These are phyloP conservation scores for Drosophila ironensis DNA, from an alignment of 1,140 invertebrate genomes.

Conservation along the genomic window DNA sequence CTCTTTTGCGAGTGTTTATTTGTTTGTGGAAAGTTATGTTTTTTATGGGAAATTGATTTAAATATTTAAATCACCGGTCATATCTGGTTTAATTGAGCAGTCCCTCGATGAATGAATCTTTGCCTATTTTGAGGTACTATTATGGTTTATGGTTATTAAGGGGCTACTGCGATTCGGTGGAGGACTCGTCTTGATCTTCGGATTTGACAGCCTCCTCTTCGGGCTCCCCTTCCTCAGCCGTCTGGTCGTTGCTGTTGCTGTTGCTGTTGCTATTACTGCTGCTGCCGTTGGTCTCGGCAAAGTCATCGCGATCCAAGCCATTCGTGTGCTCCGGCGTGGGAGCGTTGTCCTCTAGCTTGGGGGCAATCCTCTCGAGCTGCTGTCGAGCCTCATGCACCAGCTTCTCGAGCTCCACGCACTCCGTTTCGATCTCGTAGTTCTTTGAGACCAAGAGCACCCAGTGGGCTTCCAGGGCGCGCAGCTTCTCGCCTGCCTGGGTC, in stretches of 20 bases:
- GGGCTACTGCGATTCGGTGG: constrained; percentile 6
- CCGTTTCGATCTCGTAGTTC: constrained; percentile 96
- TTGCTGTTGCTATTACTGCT: constrained; percentile 11
- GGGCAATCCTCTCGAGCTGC: constrained; percentile 27
- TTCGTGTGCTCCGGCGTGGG: constrained; percentile 49
- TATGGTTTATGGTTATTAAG: no score
- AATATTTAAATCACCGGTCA: no score
- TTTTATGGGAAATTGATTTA: no score
- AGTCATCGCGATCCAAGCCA: constrained; percentile 24
- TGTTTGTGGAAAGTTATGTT: no score
- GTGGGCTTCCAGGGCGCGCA: constrained; percentile 89
- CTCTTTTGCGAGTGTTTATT: no score
- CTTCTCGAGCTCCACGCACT: constrained; percentile 74
- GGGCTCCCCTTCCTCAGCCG: background rate
- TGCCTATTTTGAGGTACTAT: no score
- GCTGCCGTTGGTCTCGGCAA: constrained; percentile 18
- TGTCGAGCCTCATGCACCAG: constrained; percentile 51
- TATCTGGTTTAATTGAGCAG: no score
- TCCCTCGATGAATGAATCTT: no score
- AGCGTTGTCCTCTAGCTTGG: constrained; percentile 1
- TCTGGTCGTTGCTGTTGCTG: constrained; percentile 1
- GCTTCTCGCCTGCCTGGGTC: constrained; percentile 92
- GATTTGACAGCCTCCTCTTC: background rate
- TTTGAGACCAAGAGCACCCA: constrained; percentile 98
- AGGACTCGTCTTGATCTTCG: constrained; percentile 9